phyloP scores from a whole-genome alignment of 2,888 invertebrate species.

The Melikaiella ostensackeni region DNA sequence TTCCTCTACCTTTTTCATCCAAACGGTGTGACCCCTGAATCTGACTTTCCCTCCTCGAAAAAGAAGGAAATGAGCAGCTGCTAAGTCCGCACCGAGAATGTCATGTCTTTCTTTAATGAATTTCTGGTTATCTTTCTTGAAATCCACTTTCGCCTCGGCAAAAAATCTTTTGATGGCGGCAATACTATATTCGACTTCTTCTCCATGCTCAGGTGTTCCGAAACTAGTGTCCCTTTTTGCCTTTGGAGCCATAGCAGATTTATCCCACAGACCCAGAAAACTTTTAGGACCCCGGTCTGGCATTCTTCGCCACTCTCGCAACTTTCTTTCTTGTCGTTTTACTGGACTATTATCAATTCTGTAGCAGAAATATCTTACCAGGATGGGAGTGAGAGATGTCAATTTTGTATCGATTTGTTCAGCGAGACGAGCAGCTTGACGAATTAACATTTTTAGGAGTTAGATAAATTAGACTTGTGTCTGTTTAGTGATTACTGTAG shows the following conservation, averaged over 20 bases:
- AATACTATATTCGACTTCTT: not conserved
- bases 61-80: conserved; percentile 91
- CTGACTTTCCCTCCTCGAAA: conserved; percentile 87
- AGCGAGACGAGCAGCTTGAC: not conserved
- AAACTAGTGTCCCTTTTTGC: not conserved
- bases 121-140: conserved; percentile 76
- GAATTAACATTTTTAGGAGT: not conserved
- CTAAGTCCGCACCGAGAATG: conserved; percentile 88
- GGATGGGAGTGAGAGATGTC: not conserved
- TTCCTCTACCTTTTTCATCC: conserved; percentile 78
- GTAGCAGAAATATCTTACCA: not conserved
- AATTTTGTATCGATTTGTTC: conserved; percentile 3
- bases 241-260: not conserved
- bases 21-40: conserved; percentile 78
- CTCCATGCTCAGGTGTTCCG: not conserved
- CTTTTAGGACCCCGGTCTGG: not conserved
- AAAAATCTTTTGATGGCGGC: not conserved
- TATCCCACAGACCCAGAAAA: not conserved
- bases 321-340: conserved; percentile 27
- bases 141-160: not conserved
- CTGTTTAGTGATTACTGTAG: not conserved
- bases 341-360: not conserved
- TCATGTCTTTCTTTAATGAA: conserved; percentile 81
- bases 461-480: not conserved
- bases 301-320: not conserved